These are phyloP conservation scores for Sceliomorpha sp. DNA, from an alignment of 2,888 invertebrate species.

Conservation along the genomic window DNA sequence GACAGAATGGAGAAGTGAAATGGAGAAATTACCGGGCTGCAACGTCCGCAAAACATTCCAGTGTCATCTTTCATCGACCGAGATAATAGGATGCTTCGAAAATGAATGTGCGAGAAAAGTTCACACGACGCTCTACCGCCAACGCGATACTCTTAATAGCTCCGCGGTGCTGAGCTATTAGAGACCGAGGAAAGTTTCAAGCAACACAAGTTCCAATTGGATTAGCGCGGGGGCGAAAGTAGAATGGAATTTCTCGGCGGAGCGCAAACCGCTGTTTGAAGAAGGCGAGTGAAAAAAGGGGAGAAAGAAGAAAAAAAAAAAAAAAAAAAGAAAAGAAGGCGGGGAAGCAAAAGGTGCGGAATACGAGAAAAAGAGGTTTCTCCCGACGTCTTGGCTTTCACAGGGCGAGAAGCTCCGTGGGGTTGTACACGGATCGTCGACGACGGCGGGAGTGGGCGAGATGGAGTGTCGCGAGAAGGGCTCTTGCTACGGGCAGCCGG, in stretches of 20 bases:
- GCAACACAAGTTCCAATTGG: constrained; percentile 58
- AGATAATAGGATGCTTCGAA: too few relatives aligned
- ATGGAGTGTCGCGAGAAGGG: constrained; percentile 33
- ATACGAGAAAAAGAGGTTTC: constrained; percentile 47
- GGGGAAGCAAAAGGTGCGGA: too few relatives aligned
- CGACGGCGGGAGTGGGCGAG: constrained; percentile 16
- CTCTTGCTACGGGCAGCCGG: constrained; percentile 37
- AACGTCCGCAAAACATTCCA: too few relatives aligned
- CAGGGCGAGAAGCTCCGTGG: constrained; percentile 9
- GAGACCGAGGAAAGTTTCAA: constrained; percentile 50
- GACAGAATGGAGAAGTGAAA: too few relatives aligned
- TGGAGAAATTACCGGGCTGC: too few relatives aligned
- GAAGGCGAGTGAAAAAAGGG: constrained; percentile 40
- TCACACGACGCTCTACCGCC: constrained; percentile 34
- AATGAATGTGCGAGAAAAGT: constrained; percentile 51
- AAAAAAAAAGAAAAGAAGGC: too few relatives aligned
- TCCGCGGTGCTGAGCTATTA: constrained; percentile 54
- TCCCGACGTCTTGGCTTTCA: constrained; percentile 36
- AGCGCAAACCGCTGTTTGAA: constrained; percentile 46
- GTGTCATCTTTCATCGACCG: too few relatives aligned
- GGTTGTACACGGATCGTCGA: constrained; percentile 23
- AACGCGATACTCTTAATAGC: constrained; percentile 50
- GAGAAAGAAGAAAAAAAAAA: constrained; percentile 10
- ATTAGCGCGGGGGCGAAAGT: constrained; percentile 53
- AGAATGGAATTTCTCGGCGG: constrained; percentile 47